Percentiles rank a stretch among this genome's conserved stretches.
phyloP scores from a whole-genome alignment of 2,797 vertebrate genomes.

The Anniella stebbinsi region DNA sequence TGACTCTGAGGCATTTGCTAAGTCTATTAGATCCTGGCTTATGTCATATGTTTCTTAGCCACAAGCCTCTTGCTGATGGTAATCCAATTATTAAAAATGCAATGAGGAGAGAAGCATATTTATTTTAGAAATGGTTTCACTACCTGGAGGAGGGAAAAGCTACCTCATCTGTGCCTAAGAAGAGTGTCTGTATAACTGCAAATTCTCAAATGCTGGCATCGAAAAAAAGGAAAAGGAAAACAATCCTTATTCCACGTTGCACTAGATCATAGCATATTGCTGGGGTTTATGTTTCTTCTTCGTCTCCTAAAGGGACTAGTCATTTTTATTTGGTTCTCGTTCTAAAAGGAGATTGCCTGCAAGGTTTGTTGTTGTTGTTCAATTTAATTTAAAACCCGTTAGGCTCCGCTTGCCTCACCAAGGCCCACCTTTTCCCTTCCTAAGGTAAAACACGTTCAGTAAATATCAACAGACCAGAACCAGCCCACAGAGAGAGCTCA shows the following conservation, averaged over 20 bases:
- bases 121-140: slow-evolving; percentile 47
- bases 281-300: slow-evolving; percentile 43
- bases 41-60: slow-evolving; percentile 44
- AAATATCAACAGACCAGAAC: slow-evolving; percentile 1
- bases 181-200: slow-evolving; percentile 53
- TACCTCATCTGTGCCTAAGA: slow-evolving; percentile 50
- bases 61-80: slow-evolving; percentile 22
- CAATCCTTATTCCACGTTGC: slow-evolving; percentile 42
- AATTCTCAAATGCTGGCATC: slow-evolving; percentile 21
- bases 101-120: slow-evolving; percentile 52
- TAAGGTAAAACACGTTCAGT: slow-evolving; percentile 23
- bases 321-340: slow-evolving; percentile 30
- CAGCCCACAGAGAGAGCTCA: slow-evolving; percentile 38
- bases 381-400: slow-evolving; percentile 16
- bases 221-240: slow-evolving; percentile 38
- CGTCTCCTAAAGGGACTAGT: slow-evolving; percentile 1
- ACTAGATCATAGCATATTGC: slow-evolving; percentile 38
- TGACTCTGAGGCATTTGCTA: rapidly evolving
- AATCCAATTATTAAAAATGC: slow-evolving; percentile 59
- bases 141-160: slow-evolving; percentile 22
- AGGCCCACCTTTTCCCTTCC: background rate
- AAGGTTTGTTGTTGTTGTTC: slow-evolving; percentile 32
- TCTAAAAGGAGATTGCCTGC: slow-evolving; percentile 2
- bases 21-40: slow-evolving; percentile 47
- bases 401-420: background rate